Conservation (phyloP, 2,888 invertebrate species). For the Hirtodrosophila histrioides region DNA sequence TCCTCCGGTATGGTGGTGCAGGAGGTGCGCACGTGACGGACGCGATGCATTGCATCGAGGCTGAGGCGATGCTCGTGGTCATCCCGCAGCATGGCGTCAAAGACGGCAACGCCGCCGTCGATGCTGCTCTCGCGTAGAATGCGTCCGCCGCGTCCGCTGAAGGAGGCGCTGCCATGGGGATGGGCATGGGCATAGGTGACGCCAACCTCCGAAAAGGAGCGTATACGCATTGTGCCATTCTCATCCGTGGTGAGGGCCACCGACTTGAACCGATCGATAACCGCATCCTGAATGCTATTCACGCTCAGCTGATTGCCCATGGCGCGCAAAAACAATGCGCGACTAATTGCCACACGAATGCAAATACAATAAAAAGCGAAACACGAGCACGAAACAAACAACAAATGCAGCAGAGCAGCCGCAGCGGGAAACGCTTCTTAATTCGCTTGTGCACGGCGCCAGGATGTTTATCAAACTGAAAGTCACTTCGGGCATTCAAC, state of each 20-base stretch:
- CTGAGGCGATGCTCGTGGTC: conserved; percentile 80
- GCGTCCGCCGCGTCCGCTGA: conserved; percentile 68
- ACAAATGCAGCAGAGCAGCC: conserved; percentile 14
- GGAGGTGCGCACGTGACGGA: conserved; percentile 79
- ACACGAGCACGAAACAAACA: conserved; percentile 2
- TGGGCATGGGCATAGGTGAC: conserved; percentile 48
- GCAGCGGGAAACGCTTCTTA: conserved; percentile 52
- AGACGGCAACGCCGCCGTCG: conserved; percentile 69
- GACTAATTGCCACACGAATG: conserved; percentile 24
- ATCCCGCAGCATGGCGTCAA: conserved; percentile 64
- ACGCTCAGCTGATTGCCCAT: conserved; percentile 81
- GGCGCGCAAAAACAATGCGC: conserved; percentile 5
- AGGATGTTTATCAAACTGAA: conserved; percentile 77
- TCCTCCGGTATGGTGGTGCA: conserved; percentile 82
- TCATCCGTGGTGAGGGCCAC: conserved; percentile 80
- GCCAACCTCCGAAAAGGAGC: conserved; percentile 81
- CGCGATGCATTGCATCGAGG: conserved; percentile 74
- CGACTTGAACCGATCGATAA: conserved; percentile 80
- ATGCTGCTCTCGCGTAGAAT: conserved; percentile 69
- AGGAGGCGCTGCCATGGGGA: conserved; percentile 44
- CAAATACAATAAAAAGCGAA: conserved; percentile 23
- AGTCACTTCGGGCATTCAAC: conserved; percentile 63
- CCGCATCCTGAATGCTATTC: conserved; percentile 77
- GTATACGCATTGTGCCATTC: conserved; percentile 78
- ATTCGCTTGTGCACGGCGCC: conserved; percentile 71